Percentiles rank a stretch among this genome's conserved stretches.
Evolutionary conservation across 2,113 vertebrate genomes (phyloP).

Genomic region (Cisticola juncidis): DNA sequence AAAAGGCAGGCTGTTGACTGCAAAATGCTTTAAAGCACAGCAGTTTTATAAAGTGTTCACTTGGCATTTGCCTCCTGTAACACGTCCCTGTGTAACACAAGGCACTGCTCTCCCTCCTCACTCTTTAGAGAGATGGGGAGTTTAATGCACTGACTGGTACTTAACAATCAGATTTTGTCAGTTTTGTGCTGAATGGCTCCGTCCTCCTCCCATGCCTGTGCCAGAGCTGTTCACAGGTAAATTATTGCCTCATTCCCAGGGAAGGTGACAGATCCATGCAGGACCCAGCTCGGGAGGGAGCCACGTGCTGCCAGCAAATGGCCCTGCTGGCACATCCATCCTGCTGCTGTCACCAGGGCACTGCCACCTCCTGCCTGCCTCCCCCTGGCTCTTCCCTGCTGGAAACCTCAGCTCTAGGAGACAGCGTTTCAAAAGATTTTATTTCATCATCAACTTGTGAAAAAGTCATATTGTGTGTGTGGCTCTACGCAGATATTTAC

Average conservation of each 20-base stretch:
- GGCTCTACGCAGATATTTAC: too few relatives aligned
- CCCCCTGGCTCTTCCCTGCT: neutral
- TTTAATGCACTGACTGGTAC: constrained; percentile 26
- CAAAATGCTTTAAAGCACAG: neutral
- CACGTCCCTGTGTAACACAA: neutral
- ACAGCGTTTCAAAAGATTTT: neutral
- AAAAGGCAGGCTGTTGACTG: neutral
- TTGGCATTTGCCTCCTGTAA: constrained; percentile 30
- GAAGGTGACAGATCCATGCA: neutral
- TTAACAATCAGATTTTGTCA: constrained; percentile 54
- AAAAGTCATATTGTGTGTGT: too few relatives aligned
- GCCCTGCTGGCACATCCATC: neutral
- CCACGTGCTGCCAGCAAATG: neutral
- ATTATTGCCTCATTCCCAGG: neutral
- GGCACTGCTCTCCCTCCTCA: neutral
- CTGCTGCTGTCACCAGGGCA: neutral
- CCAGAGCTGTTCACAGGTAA: neutral
- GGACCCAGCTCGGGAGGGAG: neutral
- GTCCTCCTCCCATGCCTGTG: neutral
- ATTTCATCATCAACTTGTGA: neutral
- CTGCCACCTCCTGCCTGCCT: neutral
- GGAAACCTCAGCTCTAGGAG: neutral
- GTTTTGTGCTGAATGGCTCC: constrained; percentile 11
- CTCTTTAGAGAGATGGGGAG: constrained; percentile 1
- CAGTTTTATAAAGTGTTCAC: neutral